These are phyloP conservation scores for Bubo bubo DNA, from an alignment of 2,113 vertebrate genomes.

Conservation along the genomic window DNA sequence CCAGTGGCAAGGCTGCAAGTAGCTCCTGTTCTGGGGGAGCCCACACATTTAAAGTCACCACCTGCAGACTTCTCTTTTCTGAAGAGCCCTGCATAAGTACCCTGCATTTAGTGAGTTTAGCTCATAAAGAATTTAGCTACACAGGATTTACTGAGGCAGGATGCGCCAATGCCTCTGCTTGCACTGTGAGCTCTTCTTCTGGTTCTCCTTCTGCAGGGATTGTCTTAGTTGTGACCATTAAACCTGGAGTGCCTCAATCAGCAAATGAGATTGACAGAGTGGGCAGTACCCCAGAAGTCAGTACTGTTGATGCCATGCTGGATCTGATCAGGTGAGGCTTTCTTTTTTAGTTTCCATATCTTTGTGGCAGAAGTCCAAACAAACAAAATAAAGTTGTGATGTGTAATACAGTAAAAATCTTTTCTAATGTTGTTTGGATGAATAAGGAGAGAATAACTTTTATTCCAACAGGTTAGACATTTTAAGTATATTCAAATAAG, in stretches of 20 bases:
- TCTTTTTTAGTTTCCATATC: background rate
- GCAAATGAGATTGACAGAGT: slow-evolving; percentile 84
- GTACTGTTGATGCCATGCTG: slow-evolving; percentile 90
- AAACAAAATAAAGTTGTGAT: background rate
- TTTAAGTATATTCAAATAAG: background rate
- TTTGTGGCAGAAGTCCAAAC: background rate
- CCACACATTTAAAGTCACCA: background rate
- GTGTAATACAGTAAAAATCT: background rate
- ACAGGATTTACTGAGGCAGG: background rate
- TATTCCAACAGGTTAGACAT: background rate
- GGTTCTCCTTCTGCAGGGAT: slow-evolving; percentile 79
- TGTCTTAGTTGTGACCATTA: slow-evolving; percentile 91
- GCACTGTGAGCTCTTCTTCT: background rate
- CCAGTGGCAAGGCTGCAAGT: background rate
- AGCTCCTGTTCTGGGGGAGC: background rate
- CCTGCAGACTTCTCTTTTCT: background rate
- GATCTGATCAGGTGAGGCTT: slow-evolving; percentile 90
- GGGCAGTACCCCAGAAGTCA: slow-evolving; percentile 89
- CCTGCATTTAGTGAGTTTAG: background rate
- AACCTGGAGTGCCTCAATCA: slow-evolving; percentile 89
- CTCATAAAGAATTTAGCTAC: background rate
- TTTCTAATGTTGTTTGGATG: background rate
- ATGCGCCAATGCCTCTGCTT: background rate
- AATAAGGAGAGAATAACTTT: background rate
- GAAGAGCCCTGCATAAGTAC: background rate